Conservation (phyloP, 2,113 vertebrate genomes). For the Ailuropoda melanoleuca region DNA sequence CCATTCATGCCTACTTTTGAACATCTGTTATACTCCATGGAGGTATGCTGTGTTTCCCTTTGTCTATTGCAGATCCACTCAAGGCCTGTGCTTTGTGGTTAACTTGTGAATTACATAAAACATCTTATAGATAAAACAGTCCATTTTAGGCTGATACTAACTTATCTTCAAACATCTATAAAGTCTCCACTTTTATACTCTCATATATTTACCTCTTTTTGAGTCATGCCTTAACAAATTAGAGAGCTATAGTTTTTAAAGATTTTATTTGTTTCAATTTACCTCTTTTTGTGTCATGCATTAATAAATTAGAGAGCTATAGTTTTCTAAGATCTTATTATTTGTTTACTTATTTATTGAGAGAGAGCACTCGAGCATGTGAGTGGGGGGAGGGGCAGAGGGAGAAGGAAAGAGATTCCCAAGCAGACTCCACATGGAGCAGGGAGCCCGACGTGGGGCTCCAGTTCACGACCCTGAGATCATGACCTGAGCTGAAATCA, state of each 20-base stretch:
- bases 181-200: background rate
- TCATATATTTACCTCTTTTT: background rate
- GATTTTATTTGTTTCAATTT: no score
- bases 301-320: background rate
- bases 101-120: background rate
- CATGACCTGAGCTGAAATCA: background rate
- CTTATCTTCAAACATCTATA: background rate
- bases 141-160: background rate
- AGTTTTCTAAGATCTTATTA: no score
- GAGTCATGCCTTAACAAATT: background rate
- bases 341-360: no score
- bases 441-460: background rate
- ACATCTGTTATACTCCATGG: background rate
- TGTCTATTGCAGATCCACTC: background rate
- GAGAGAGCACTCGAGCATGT: no score
- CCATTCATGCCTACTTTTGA: background rate
- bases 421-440: background rate
- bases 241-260: background rate
- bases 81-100: background rate
- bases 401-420: no score
- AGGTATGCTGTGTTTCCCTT: background rate
- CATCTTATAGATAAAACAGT: background rate
- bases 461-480: background rate
- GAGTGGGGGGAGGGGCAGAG: no score
- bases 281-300: background rate